These are phyloP conservation scores for Hylaeus anthracinus DNA, from an alignment of 1,140 invertebrate species.

Conservation along the genomic window DNA sequence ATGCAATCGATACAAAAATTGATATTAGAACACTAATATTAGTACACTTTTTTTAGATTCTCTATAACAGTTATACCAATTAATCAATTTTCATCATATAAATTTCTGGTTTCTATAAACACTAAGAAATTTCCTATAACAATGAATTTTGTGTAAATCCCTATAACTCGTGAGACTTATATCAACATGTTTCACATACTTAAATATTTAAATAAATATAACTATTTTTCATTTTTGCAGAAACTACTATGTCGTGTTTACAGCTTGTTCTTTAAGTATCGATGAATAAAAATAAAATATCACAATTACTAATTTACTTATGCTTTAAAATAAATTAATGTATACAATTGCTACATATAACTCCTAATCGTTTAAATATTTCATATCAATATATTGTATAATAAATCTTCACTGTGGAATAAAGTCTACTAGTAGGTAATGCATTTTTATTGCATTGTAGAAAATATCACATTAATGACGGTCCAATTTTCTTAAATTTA, in stretches of 20 bases:
- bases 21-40: no score
- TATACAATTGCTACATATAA: background rate
- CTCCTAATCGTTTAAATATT: background rate
- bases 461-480: background rate
- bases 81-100: no score
- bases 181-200: background rate
- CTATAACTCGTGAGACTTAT: background rate
- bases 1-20: no score
- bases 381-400: background rate
- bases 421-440: conserved; percentile 17
- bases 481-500: conserved; percentile 1
- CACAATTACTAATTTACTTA: conserved; percentile 9
- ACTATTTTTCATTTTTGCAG: background rate
- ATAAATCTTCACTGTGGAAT: conserved; percentile 1
- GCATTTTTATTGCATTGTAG: background rate
- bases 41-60: no score
- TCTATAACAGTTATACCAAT: no score
- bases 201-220: background rate
- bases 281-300: conserved; percentile 7
- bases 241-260: background rate
- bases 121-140: background rate
- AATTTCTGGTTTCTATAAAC: background rate
- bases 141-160: background rate
- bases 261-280: background rate
- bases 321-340: background rate